Evolutionary conservation across 2,888 invertebrate genomes (phyloP).

Genomic region (Phalangium opilio): DNA sequence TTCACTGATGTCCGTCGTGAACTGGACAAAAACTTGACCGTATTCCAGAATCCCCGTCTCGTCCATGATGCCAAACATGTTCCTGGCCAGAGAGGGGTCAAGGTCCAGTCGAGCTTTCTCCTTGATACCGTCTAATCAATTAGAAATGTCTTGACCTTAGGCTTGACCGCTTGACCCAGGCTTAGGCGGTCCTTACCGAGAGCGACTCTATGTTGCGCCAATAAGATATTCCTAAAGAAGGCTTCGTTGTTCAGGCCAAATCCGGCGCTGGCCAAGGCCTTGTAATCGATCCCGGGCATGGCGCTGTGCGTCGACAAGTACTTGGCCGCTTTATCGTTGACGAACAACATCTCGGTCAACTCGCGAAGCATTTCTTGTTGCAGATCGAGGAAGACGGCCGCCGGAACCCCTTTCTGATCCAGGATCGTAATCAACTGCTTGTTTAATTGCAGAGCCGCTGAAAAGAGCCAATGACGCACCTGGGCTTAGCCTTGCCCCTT

Average conservation of each 20-base stretch:
- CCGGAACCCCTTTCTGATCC: conserved; percentile 20
- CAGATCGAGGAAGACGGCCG: conserved; percentile 12
- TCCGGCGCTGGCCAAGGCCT: conserved; percentile 7
- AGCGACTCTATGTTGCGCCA: conserved; percentile 1
- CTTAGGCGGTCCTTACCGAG: too few relatives aligned
- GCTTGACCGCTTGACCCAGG: too few relatives aligned
- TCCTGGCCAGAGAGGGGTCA: conserved; percentile 7
- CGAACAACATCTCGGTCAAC: conserved; percentile 9
- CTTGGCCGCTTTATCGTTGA: conserved; percentile 7
- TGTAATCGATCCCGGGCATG: conserved; percentile 8
- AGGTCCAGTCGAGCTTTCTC: too few relatives aligned
- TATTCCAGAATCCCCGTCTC: conserved; percentile 22
- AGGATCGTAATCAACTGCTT: conserved; percentile 21
- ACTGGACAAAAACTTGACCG: conserved; percentile 24
- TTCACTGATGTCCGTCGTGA: conserved; percentile 5
- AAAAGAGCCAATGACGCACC: too few relatives aligned
- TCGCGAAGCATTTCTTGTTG: conserved; percentile 12
- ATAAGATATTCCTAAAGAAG: conserved; percentile 16
- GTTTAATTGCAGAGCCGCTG: conserved; percentile 11
- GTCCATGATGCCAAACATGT: conserved; percentile 23
- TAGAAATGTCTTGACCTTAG: too few relatives aligned
- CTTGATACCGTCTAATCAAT: too few relatives aligned
- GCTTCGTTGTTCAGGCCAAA: conserved; percentile 15
- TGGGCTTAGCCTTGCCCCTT: too few relatives aligned
- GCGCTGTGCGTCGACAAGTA: conserved; percentile 5